A percentile compares a stretch with the other conserved stretches of the same genome.
These are phyloP conservation scores for Oryzias melastigma DNA, from an alignment of 2,113 vertebrate species.

Conservation along the genomic window DNA sequence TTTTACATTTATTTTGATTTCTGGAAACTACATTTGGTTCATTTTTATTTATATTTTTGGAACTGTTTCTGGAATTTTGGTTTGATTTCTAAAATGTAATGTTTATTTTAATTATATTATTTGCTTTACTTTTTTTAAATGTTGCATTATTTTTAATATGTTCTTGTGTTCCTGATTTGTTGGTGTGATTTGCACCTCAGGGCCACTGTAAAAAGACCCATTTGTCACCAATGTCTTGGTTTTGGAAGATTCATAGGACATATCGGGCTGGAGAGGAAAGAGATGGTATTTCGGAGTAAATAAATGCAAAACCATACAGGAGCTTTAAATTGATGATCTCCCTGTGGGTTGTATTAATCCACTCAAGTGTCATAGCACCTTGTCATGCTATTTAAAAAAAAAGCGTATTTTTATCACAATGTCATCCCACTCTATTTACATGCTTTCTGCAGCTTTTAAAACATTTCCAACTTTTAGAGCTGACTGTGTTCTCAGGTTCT, in stretches of 20 bases:
- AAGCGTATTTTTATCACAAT: slow-evolving; percentile 64
- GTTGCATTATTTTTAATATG: too few species aligned
- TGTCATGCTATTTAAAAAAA: slow-evolving; percentile 69
- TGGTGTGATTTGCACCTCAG: too few species aligned
- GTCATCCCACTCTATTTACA: slow-evolving; percentile 60
- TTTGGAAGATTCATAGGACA: slow-evolving; percentile 33
- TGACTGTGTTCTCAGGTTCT: slow-evolving; percentile 39
- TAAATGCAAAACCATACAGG: slow-evolving; percentile 62
- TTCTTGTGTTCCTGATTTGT: too few species aligned
- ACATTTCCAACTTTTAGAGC: slow-evolving; percentile 16
- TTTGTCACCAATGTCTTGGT: slow-evolving; percentile 24
- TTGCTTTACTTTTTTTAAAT: too few species aligned
- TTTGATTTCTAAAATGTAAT: too few species aligned
- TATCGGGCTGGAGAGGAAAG: slow-evolving; percentile 31
- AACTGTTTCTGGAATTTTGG: too few species aligned
- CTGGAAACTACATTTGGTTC: too few species aligned
- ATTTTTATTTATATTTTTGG: too few species aligned
- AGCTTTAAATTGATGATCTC: slow-evolving; percentile 70
- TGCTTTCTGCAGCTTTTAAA: slow-evolving; percentile 43
- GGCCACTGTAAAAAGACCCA: background rate
- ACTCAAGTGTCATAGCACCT: slow-evolving; percentile 67
- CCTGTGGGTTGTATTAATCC: slow-evolving; percentile 63
- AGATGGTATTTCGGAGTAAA: slow-evolving; percentile 57
- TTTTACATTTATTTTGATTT: too few species aligned
- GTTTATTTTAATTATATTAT: too few species aligned